phyloP scores from a whole-genome alignment of 2,113 vertebrate species.

The Channa argus region DNA sequence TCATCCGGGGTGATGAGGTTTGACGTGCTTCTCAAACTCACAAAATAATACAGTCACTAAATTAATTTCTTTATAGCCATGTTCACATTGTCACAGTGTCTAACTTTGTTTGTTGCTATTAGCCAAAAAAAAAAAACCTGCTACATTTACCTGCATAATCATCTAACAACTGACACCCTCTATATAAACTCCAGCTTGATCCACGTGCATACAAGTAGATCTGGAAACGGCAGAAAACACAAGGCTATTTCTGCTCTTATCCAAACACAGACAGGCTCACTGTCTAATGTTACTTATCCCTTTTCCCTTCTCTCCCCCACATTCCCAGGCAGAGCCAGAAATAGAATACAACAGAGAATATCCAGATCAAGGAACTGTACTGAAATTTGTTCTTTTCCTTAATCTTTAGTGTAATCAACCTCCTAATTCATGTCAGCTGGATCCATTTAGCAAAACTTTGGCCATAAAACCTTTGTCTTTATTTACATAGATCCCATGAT shows the following conservation, averaged over 20 bases:
- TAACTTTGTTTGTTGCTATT: not conserved
- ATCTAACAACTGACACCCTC: conserved; percentile 4
- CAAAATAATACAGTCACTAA: not conserved
- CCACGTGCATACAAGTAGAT: conserved; percentile 36
- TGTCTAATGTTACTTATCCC: conserved; percentile 76
- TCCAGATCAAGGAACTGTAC: conserved; percentile 69
- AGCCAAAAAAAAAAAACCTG: not conserved
- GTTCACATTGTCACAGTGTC: not conserved
- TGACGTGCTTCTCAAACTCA: not conserved
- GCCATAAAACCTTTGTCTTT: conserved; percentile 46
- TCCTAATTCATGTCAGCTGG: conserved; percentile 51
- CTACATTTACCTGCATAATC: not conserved
- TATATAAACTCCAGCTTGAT: conserved; percentile 26
- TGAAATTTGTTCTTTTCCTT: conserved; percentile 51
- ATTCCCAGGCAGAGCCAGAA: conserved; percentile 76
- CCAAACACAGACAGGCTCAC: conserved; percentile 71
- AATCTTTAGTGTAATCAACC: conserved; percentile 59
- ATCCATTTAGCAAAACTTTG: conserved; percentile 27
- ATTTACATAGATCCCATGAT: conserved; percentile 50
- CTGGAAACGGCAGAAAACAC: conserved; percentile 59
- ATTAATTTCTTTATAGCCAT: not conserved
- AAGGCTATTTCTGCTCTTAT: conserved; percentile 77
- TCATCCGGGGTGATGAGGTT: conserved; percentile 90
- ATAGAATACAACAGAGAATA: conserved; percentile 75
- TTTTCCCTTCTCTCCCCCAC: conserved; percentile 67